Conservation (phyloP, 1,140 invertebrate species). For the Zaprionus kolodkinae region DNA sequence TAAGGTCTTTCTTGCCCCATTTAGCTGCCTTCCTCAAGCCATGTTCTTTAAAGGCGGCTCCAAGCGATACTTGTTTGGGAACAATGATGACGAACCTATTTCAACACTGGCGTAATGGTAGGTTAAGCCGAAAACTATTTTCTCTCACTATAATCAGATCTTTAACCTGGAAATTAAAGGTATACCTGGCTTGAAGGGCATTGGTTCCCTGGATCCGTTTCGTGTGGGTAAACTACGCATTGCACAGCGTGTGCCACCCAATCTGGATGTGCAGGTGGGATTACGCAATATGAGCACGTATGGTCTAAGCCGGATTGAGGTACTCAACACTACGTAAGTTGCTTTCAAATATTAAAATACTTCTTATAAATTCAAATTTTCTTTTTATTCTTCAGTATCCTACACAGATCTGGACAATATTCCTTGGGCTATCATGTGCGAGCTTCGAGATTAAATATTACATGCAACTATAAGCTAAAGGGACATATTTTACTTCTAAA, state of each 20-base stretch:
- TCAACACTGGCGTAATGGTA: slow-evolving; percentile 42
- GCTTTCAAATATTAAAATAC: too few relatives aligned
- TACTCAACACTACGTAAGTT: slow-evolving; percentile 48
- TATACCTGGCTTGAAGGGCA: slow-evolving; percentile 40
- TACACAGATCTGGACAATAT: slow-evolving; percentile 28
- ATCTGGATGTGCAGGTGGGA: slow-evolving; percentile 43
- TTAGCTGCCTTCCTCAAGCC: slow-evolving; percentile 44
- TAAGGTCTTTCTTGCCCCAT: not conserved
- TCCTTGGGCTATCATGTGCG: slow-evolving; percentile 43
- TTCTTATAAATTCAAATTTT: too few relatives aligned
- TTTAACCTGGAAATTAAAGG: slow-evolving; percentile 19
- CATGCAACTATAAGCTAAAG: slow-evolving; percentile 31
- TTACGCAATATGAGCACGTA: slow-evolving; percentile 45
- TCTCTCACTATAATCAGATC: not conserved
- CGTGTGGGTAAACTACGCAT: slow-evolving; percentile 38
- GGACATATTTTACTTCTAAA: slow-evolving; percentile 37
- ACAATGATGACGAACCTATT: slow-evolving; percentile 26
- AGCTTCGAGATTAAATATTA: slow-evolving; percentile 23
- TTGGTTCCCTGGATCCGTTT: slow-evolving; percentile 56
- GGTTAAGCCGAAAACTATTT: not conserved
- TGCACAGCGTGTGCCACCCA: slow-evolving; percentile 42
- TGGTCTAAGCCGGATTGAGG: slow-evolving; percentile 44
- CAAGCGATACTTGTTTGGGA: slow-evolving; percentile 31
- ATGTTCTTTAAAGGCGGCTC: slow-evolving; percentile 27
- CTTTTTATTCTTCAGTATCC: slow-evolving; percentile 14